A percentile compares a stretch with the other conserved stretches of the same genome.
Evolutionary conservation across 35 echinoderm and acorn worm genomes (phyloP).

Genomic region (Ophiothrix spiculata): DNA sequence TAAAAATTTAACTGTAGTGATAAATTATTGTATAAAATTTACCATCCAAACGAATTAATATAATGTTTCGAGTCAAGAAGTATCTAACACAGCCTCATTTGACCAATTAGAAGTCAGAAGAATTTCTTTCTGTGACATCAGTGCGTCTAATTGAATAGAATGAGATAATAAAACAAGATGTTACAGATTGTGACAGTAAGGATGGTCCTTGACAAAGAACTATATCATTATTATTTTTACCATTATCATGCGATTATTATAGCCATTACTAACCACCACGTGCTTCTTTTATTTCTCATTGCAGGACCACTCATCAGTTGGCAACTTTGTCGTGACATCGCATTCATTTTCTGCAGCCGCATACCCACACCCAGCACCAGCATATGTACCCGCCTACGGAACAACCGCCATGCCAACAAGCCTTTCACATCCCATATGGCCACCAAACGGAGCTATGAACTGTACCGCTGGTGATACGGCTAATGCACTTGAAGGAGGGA

Average conservation of each 20-base stretch:
- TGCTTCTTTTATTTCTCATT: constrained; percentile 1
- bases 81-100: too few species aligned
- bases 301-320: constrained; percentile 61
- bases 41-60: too few species aligned
- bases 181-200: too few species aligned
- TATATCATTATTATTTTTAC: not conserved
- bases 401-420: constrained; percentile 68
- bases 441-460: constrained; percentile 70
- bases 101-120: too few species aligned
- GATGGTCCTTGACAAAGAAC: too few species aligned
- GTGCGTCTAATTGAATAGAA: too few species aligned
- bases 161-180: too few species aligned
- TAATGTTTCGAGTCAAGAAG: too few species aligned
- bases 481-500: constrained; percentile 63
- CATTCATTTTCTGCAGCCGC: constrained; percentile 66
- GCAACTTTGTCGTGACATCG: constrained; percentile 79
- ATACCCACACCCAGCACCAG: constrained; percentile 62
- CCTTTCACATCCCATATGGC: constrained; percentile 80
- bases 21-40: too few species aligned
- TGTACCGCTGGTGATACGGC: constrained; percentile 72
- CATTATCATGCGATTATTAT: not conserved
- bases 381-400: constrained; percentile 80
- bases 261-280: not conserved
- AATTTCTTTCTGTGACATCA: too few species aligned
- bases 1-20: too few species aligned